A percentile compares a stretch with the other conserved stretches of the same genome.
Conservation (phyloP, 2,888 invertebrate genomes). For the Icerya purchasi region DNA sequence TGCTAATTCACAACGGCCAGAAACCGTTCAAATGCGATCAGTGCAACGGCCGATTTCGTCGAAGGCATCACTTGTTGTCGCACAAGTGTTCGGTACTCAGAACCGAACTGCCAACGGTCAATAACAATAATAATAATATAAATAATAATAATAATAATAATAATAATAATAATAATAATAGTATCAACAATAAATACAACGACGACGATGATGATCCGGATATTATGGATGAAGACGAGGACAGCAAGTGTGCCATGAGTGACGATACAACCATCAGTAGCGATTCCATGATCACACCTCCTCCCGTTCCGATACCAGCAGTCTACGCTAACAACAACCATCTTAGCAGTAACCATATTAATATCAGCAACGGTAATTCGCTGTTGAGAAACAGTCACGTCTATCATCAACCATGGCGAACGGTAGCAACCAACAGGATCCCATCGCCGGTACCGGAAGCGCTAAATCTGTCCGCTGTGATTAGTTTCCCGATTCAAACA, state of each 20-base stretch:
- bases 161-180: neutral
- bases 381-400: too few relatives aligned
- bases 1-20: conserved; percentile 70
- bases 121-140: conserved; percentile 8
- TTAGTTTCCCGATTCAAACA: conserved; percentile 52
- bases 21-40: conserved; percentile 66
- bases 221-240: conserved; percentile 16
- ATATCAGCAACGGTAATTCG: neutral
- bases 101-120: conserved; percentile 6
- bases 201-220: neutral
- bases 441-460: conserved; percentile 13
- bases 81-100: conserved; percentile 6
- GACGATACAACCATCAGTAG: conserved; percentile 16
- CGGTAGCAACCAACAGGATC: conserved; percentile 24
- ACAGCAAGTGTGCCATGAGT: conserved; percentile 16
- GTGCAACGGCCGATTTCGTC: conserved; percentile 57
- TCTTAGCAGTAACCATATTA: neutral
- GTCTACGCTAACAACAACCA: neutral
- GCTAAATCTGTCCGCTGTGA: conserved; percentile 15
- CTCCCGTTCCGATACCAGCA: conserved; percentile 19
- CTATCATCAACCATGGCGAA: conserved; percentile 19
- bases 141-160: conserved; percentile 14
- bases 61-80: conserved; percentile 52
- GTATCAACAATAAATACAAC: neutral
- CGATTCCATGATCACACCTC: conserved; percentile 26